A percentile compares a stretch with the other conserved stretches of the same genome.
Evolutionary conservation across 92 coral and sea anemone species (phyloP).

Genomic region (Phenganax stokvisi): DNA sequence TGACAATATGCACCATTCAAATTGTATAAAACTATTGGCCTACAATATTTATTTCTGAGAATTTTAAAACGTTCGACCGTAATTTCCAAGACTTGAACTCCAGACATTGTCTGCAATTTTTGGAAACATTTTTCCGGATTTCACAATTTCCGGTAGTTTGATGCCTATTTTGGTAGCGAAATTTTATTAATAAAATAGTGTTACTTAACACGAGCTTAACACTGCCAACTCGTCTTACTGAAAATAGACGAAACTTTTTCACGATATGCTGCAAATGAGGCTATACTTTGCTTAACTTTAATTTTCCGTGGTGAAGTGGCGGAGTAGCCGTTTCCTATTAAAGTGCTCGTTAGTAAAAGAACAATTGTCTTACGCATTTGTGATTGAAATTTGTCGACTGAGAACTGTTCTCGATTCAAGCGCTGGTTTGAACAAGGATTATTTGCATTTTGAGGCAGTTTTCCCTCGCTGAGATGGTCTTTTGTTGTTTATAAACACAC

Average conservation of each 20-base stretch:
- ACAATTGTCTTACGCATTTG: too few species aligned
- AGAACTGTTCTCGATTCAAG: not conserved
- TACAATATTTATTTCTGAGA: not conserved
- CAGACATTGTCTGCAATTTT: not conserved
- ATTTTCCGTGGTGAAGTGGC: too few species aligned
- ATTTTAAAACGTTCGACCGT: not conserved
- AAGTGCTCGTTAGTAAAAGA: too few species aligned
- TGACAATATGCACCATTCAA: too few species aligned
- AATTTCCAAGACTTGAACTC: too few species aligned
- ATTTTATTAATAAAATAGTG: not conserved
- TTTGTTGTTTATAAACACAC: not conserved
- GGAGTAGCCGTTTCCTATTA: too few species aligned
- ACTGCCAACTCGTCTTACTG: too few species aligned
- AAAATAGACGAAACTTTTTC: too few species aligned
- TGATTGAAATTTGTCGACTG: too few species aligned
- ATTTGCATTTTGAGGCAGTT: not conserved
- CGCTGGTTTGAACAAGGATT: not conserved
- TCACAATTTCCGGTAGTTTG: slow-evolving; percentile 1
- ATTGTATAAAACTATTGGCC: too few species aligned
- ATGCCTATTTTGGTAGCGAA: slow-evolving; percentile 1
- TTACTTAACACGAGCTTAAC: not conserved
- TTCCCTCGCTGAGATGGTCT: not conserved
- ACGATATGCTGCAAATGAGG: too few species aligned
- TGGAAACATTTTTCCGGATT: slow-evolving; percentile 6
- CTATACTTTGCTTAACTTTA: too few species aligned